Conservation (phyloP, 2,113 vertebrate species). For the Mus musculus region DNA sequence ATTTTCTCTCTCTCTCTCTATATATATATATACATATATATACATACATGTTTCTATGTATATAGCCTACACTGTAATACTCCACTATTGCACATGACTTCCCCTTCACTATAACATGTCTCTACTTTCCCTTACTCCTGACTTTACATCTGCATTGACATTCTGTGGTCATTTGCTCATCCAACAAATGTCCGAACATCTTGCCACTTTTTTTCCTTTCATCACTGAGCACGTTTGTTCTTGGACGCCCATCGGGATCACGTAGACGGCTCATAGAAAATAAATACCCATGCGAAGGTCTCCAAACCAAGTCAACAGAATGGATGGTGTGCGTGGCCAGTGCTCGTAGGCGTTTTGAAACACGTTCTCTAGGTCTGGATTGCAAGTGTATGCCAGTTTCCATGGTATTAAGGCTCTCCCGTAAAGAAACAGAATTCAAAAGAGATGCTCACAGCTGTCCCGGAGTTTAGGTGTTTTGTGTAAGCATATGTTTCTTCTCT, state of each 20-base stretch:
- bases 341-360: neutral
- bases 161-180: constrained; percentile 21
- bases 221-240: neutral
- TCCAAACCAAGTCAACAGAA: constrained; percentile 25
- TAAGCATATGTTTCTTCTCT: neutral
- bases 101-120: neutral
- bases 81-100: neutral
- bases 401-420: neutral
- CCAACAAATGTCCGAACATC: neutral
- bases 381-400: neutral
- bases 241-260: neutral
- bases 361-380: neutral
- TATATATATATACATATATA: neutral
- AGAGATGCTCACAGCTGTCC: neutral
- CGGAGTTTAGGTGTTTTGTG: neutral
- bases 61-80: neutral
- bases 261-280: neutral
- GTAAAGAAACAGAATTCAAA: neutral
- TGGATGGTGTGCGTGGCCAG: neutral
- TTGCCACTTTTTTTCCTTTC: neutral
- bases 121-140: neutral
- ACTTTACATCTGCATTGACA: neutral
- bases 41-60: no score
- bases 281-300: neutral
- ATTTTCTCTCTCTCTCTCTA: no score